Evolutionary conservation across 2,888 invertebrate genomes (phyloP).

Genomic region (Perdita meconis): DNA sequence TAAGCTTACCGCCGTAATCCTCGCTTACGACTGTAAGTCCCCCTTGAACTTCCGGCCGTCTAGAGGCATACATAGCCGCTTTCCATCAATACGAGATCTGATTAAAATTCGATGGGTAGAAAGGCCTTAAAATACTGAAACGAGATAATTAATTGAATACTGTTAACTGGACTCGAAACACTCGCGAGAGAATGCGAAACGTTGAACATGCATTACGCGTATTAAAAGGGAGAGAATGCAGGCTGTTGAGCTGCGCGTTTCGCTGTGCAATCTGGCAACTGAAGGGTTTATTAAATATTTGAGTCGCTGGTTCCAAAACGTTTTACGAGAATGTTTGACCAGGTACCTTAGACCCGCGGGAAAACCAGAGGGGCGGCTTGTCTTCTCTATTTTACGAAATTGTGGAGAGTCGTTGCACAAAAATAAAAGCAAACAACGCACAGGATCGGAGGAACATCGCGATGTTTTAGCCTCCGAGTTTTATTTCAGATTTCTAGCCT

Average conservation of each 20-base stretch:
- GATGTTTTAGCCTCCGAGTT: no score
- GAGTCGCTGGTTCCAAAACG: neutral
- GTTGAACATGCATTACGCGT: neutral
- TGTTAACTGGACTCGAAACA: neutral
- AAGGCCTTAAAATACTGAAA: slow-evolving; percentile 8
- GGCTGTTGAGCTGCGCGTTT: neutral
- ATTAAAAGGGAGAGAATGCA: neutral
- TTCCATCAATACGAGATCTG: slow-evolving; percentile 42
- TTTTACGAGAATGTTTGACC: slow-evolving; percentile 11
- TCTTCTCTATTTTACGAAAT: neutral
- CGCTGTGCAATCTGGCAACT: neutral
- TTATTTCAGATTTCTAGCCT: neutral
- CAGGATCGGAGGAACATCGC: neutral
- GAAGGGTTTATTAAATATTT: slow-evolving; percentile 17
- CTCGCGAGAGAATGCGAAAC: neutral
- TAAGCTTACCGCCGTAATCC: slow-evolving; percentile 62
- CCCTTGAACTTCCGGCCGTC: slow-evolving; percentile 43
- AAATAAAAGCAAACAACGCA: neutral
- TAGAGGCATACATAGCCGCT: slow-evolving; percentile 38
- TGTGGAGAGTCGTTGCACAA: neutral
- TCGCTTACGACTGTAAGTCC: slow-evolving; percentile 61
- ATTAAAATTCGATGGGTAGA: slow-evolving; percentile 36
- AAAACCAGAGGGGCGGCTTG: neutral
- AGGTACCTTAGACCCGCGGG: neutral
- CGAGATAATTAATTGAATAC: slow-evolving; percentile 10